Conservation (phyloP, 2,888 invertebrate species). For the Salticus scenicus region DNA sequence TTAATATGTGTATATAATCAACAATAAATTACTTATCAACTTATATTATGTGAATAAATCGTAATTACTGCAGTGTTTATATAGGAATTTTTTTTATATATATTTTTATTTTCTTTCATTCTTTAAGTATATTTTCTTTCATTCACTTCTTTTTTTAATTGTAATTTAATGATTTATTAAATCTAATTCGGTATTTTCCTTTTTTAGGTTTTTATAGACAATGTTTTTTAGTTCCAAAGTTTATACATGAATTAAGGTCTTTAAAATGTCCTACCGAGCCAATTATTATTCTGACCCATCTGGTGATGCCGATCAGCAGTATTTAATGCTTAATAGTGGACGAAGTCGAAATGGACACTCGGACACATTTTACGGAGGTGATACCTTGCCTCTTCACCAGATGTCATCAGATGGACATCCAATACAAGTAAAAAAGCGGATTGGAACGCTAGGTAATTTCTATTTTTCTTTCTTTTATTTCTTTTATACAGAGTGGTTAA, state of each 20-base stretch:
- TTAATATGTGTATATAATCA: too few relatives aligned
- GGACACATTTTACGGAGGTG: conserved; percentile 37
- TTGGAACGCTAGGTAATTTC: conserved; percentile 48
- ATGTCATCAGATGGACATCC: conserved; percentile 33
- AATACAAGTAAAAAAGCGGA: conserved; percentile 35
- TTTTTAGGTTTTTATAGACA: neutral
- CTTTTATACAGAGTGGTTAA: too few relatives aligned
- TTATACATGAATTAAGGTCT: neutral
- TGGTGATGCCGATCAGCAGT: conserved; percentile 35
- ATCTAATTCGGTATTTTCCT: neutral
- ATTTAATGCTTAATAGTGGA: conserved; percentile 27
- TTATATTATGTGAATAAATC: too few relatives aligned
- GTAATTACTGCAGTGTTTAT: too few relatives aligned
- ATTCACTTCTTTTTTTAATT: too few relatives aligned
- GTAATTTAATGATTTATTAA: too few relatives aligned
- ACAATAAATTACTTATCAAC: too few relatives aligned
- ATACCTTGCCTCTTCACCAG: conserved; percentile 49
- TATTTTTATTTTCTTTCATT: too few relatives aligned
- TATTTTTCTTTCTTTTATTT: neutral
- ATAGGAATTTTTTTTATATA: too few relatives aligned
- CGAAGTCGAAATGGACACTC: conserved; percentile 41
- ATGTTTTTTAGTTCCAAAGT: neutral
- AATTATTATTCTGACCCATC: conserved; percentile 46
- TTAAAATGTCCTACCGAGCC: conserved; percentile 38
- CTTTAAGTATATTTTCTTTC: too few relatives aligned